Evolutionary conservation across 2,888 invertebrate genomes (phyloP).

Genomic region (Tetragonula carbonaria): DNA sequence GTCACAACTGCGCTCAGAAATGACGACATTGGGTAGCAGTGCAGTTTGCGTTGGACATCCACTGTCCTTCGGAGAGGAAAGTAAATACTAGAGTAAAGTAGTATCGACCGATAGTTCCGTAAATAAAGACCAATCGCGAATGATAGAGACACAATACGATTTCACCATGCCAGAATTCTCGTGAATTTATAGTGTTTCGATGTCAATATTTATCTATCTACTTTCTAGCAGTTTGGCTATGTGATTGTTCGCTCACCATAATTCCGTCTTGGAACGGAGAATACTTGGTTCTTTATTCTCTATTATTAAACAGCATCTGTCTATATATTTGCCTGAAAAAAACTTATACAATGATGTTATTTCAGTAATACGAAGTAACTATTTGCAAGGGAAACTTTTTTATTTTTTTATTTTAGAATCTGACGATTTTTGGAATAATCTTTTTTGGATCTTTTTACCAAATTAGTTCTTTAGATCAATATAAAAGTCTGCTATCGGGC

Average conservation of each 20-base stretch:
- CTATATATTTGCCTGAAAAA: neutral
- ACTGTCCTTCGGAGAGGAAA: constrained; percentile 56
- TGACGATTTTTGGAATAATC: too few species aligned
- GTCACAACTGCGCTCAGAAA: constrained; percentile 51
- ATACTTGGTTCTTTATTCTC: constrained; percentile 10
- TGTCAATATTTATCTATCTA: constrained; percentile 23
- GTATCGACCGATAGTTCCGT: constrained; percentile 45
- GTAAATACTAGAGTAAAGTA: constrained; percentile 52
- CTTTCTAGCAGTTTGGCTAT: constrained; percentile 4
- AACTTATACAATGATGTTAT: neutral
- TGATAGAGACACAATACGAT: constrained; percentile 47
- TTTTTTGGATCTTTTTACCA: too few species aligned
- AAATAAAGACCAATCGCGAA: constrained; percentile 58
- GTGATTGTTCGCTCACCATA: neutral
- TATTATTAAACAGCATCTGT: neutral
- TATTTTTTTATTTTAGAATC: too few species aligned
- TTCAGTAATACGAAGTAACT: neutral
- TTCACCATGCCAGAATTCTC: constrained; percentile 37
- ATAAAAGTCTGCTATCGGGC: too few species aligned
- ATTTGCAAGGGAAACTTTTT: neutral
- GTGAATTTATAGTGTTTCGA: constrained; percentile 48
- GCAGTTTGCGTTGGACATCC: constrained; percentile 48
- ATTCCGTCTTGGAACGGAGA: constrained; percentile 1
- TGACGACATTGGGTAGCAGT: constrained; percentile 32
- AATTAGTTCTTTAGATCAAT: too few species aligned